Percentiles rank a stretch among this genome's conserved stretches.
phyloP scores from a whole-genome alignment of 2,888 invertebrate species.

The Drosophila nigricruria region DNA sequence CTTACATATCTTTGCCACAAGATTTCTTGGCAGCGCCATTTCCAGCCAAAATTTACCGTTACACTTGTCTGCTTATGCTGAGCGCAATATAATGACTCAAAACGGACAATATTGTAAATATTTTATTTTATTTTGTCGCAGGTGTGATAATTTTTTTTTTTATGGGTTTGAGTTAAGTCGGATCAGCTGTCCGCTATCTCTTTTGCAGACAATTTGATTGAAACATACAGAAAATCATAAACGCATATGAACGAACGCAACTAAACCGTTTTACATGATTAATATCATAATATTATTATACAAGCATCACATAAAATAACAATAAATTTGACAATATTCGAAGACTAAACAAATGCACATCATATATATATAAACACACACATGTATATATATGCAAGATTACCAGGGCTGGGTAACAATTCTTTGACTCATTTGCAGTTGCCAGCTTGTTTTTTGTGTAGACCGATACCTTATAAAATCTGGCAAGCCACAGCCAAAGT shows the following conservation, averaged over 20 bases:
- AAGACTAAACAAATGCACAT: constrained; percentile 74
- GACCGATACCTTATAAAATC: background rate
- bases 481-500: background rate
- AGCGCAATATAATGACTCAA: constrained; percentile 1
- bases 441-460: constrained; percentile 34
- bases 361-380: constrained; percentile 33
- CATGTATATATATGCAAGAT: constrained; percentile 5
- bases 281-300: constrained; percentile 31
- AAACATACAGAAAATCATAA: constrained; percentile 37
- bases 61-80: constrained; percentile 23
- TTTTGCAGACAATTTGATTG: constrained; percentile 22
- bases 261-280: constrained; percentile 40
- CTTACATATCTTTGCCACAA: constrained; percentile 85
- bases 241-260: constrained; percentile 23
- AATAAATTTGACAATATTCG: constrained; percentile 41
- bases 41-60: constrained; percentile 76
- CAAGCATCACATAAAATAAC: constrained; percentile 38
- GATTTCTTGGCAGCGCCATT: constrained; percentile 85
- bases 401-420: constrained; percentile 51
- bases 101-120: constrained; percentile 36
- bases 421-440: constrained; percentile 11
- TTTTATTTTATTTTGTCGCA: constrained; percentile 66
- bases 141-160: constrained; percentile 63
- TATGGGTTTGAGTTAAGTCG: constrained; percentile 30
- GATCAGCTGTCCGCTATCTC: constrained; percentile 56